Evolutionary conservation across 2,888 invertebrate species (phyloP), one percentile per base, ranked within the genome.

Genomic region (Anthrax anthrax): DNA sequence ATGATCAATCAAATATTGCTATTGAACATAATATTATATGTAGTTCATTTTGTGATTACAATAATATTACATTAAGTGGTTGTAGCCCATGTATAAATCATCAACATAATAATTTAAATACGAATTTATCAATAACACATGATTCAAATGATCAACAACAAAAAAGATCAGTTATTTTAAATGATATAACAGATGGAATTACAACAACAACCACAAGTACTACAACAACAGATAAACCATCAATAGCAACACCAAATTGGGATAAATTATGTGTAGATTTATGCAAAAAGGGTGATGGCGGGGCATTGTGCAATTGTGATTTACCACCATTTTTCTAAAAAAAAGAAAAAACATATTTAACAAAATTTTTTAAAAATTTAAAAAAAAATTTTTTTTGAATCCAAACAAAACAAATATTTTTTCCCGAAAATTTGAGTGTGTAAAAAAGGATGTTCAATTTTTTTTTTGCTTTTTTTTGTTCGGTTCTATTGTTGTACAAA

Each of bases 281-380:
- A 57, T 84, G 83, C 62, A 67, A 72, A 36, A 74, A 74, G 57
- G 82, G 81, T 2, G 77, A 80, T 53, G 84, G 84, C 47, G 84
- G 84, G n/a, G 76, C 77, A 23, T 80, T 82, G 51, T 84, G 84
- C 70, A 78, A 80, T 65, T 84, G 84, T 64, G 80, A 83, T 65
- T 70, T 80, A 46, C 69, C 77, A 41, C 82, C 83, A 2, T 75
- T 79, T 54, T 54, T 58, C 54, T 59, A 44, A 56, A 55, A 47
- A 36, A 36, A 36, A 37, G 23, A 27, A 32, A 43, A 38, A 41
- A 41, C 37, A n/a, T 18, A 42, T 45, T 34, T 43, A 46, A 38
- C 39, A 42, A 27, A 18, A 44, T 38, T 32, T 27, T 44, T 16
- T 16, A n/a, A n/a, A n/a, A n/a, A n/a, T n/a, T n/a, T n/a, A n/a